phyloP scores from a whole-genome alignment of 1,140 invertebrate species.

The Psix sp. region DNA sequence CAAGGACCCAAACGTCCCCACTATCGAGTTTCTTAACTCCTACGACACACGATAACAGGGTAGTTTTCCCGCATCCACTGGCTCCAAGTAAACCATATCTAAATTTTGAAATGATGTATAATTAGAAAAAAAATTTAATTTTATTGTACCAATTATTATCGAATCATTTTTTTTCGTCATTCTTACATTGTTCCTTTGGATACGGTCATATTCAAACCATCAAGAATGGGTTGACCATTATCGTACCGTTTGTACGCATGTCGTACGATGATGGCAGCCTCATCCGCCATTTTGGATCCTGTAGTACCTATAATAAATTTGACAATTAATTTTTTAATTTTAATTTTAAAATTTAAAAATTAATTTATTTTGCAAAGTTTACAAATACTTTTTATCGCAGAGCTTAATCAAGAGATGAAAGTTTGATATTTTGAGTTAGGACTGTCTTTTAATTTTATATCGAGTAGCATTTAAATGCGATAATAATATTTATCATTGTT shows the following conservation, averaged over 20 bases:
- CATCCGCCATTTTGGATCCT: constrained; percentile 26
- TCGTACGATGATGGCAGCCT: constrained; percentile 77
- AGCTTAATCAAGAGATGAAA: no score
- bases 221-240: constrained; percentile 3
- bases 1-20: constrained; percentile 88
- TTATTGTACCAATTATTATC: constrained; percentile 1
- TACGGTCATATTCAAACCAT: constrained; percentile 79
- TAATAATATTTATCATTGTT: no score
- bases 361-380: no score
- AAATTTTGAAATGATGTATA: constrained; percentile 17
- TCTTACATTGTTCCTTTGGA: constrained; percentile 81
- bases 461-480: no score
- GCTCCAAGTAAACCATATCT: constrained; percentile 92
- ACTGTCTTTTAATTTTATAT: no score
- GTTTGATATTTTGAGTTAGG: no score
- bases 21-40: constrained; percentile 85
- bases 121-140: background rate
- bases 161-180: background rate
- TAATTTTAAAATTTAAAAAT: background rate
- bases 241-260: constrained; percentile 75
- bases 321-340: background rate
- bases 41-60: constrained; percentile 90
- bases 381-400: no score
- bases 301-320: constrained; percentile 7
- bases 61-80: constrained; percentile 91